phyloP scores from a whole-genome alignment of 2,113 vertebrate genomes.

The Xyliphius kryptos region DNA sequence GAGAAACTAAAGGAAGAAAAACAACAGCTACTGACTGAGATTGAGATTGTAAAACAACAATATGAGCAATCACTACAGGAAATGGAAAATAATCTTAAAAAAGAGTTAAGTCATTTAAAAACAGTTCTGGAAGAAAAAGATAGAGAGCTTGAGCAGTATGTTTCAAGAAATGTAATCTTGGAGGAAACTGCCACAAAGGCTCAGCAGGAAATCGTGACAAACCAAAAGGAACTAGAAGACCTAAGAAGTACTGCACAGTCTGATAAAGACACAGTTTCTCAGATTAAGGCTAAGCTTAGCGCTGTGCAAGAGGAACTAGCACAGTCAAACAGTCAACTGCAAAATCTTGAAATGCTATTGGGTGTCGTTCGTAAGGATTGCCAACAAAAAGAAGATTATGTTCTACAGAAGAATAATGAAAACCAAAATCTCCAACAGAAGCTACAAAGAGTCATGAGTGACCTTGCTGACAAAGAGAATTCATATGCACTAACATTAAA shows the following conservation, averaged over 20 bases:
- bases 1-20: conserved; percentile 65
- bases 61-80: conserved; percentile 65
- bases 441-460: conserved; percentile 59
- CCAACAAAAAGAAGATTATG: conserved; percentile 57
- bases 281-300: conserved; percentile 51
- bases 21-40: conserved; percentile 60
- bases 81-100: conserved; percentile 71
- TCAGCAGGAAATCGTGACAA: conserved; percentile 57
- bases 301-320: conserved; percentile 61
- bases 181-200: conserved; percentile 61
- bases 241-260: conserved; percentile 63
- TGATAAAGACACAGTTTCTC: conserved; percentile 62
- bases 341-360: conserved; percentile 60
- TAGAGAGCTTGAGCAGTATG: conserved; percentile 61
- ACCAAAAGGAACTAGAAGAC: conserved; percentile 65
- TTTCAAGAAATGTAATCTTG: conserved; percentile 55
- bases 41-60: conserved; percentile 66
- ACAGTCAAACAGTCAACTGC: conserved; percentile 57
- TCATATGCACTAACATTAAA: conserved; percentile 56
- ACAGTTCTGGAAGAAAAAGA: conserved; percentile 74
- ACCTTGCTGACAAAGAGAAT: conserved; percentile 68
- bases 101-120: conserved; percentile 73
- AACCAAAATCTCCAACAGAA: conserved; percentile 53
- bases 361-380: conserved; percentile 62
- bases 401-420: conserved; percentile 49